Conservation (phyloP, 2,113 vertebrate genomes). For the Merops nubicus region DNA sequence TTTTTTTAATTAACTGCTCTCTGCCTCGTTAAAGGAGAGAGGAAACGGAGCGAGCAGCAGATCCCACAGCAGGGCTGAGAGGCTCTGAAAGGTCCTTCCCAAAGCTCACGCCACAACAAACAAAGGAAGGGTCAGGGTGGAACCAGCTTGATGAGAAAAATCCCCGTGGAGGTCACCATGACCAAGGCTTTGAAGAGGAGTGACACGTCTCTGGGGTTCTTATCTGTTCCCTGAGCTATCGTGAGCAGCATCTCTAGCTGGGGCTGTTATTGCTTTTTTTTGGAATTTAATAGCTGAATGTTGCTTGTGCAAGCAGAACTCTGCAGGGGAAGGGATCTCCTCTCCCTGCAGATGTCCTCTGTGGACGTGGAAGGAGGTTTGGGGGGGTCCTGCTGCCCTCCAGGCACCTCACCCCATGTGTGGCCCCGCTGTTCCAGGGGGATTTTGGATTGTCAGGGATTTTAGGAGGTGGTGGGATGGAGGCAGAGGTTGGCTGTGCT, state of each 20-base stretch:
- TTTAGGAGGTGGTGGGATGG: not conserved
- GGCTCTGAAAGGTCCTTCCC: not conserved
- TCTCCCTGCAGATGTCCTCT: not conserved
- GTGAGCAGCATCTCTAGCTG: not conserved
- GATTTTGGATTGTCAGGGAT: not conserved
- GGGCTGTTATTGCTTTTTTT: conserved; percentile 21
- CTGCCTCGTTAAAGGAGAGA: not conserved
- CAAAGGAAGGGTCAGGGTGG: not conserved
- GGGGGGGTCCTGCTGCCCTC: rapidly evolving
- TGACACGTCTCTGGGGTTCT: not conserved
- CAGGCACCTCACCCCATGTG: rapidly evolving
- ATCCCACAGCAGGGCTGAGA: not conserved
- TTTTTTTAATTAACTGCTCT: not conserved
- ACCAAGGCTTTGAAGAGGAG: conserved; percentile 3
- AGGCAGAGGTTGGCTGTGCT: not conserved
- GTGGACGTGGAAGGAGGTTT: rapidly evolving
- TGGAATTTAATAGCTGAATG: not conserved
- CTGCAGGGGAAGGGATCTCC: not conserved
- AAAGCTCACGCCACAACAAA: not conserved
- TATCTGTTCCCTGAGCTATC: conserved; percentile 10
- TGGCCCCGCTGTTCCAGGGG: not conserved
- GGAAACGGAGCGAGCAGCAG: not conserved
- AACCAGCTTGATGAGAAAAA: not conserved
- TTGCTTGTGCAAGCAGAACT: not conserved
- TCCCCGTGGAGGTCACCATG: conserved; percentile 24